phyloP scores from a whole-genome alignment of 2,797 vertebrate species.

The Merluccius polli region DNA sequence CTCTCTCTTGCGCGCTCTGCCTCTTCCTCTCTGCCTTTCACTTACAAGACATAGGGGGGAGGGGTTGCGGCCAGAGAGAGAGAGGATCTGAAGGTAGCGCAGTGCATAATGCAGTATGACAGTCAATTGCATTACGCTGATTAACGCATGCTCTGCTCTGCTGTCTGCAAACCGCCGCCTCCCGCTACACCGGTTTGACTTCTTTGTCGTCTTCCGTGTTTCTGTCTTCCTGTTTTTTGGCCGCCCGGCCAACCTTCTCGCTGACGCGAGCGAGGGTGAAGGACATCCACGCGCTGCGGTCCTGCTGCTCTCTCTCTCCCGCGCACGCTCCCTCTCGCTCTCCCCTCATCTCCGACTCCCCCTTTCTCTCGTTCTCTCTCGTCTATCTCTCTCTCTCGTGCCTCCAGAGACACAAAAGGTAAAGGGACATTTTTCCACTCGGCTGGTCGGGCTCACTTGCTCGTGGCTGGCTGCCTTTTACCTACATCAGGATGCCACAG shows the following conservation, averaged over 20 bases:
- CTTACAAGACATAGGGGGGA: conserved; percentile 27
- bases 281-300: conserved; percentile 35
- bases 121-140: too few relatives aligned
- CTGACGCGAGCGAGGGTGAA: conserved; percentile 56
- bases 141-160: conserved; percentile 61
- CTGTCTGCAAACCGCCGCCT: conserved; percentile 36
- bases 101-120: conserved; percentile 63
- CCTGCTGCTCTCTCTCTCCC: conserved; percentile 35
- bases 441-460: conserved; percentile 38
- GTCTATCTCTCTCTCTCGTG: conserved; percentile 15
- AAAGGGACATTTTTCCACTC: conserved; percentile 56
- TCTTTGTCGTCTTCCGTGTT: neutral
- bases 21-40: conserved; percentile 4
- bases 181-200: conserved; percentile 9
- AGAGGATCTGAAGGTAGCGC: conserved; percentile 38
- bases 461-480: conserved; percentile 40
- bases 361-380: neutral
- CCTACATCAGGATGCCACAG: conserved; percentile 27
- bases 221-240: conserved; percentile 22
- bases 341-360: too few relatives aligned
- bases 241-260: conserved; percentile 10
- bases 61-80: conserved; percentile 17
- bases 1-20: too few relatives aligned
- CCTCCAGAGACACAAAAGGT: conserved; percentile 51
- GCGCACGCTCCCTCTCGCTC: conserved; percentile 15